Evolutionary conservation across 2,113 vertebrate species (phyloP), one percentile per base, ranked within the genome.

Genomic region (Oreochromis aureus): DNA sequence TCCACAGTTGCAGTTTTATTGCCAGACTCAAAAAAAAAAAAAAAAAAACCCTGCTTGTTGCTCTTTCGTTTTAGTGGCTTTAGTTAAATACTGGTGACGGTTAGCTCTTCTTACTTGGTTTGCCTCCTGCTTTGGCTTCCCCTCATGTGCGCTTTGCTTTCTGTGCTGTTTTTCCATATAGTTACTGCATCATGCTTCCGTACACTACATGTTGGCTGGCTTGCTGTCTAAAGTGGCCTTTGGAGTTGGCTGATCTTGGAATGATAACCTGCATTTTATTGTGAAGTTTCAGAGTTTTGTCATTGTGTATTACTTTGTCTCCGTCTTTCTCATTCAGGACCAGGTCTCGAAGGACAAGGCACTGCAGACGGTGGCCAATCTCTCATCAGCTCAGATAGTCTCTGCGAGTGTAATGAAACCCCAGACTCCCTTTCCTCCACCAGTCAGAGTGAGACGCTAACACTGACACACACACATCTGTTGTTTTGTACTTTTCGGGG

Each of bases 271-370:
- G 11, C 7, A 10, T 84, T 48, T 13, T 16, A 30, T 10, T 32
- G 19, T 7, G 13, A 10, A 76, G 80, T 86, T 81, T 13, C 10
- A 39, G 10, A 71, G 6, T 5, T 12, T 78, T 73, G 53, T 88
- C 19, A 56, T 78, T 63, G 13, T 53, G 55, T 80, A 10, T 86
- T 61, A 27, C 66, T 81, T 36, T 86, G 51, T 79, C 78, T 90
- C 3, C 58, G 39, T 83, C 76, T 86, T 2, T 55, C 6, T 76
- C 69, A 3, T 86, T 84, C 22, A 99, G 98, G 98, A 99, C 96
- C 98, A 99, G 94, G 98, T 97, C 89, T 99, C 98, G 48, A 99
- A 99, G 96, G 98, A 99, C 91, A 99, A 99, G 93, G 98, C 98
- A 63, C 97, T 98, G 88, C 98, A 99, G 96, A 99, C 97, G 86